These are phyloP conservation scores for Drosophila melanosoma DNA, from an alignment of 2,888 invertebrate species.

Conservation along the genomic window DNA sequence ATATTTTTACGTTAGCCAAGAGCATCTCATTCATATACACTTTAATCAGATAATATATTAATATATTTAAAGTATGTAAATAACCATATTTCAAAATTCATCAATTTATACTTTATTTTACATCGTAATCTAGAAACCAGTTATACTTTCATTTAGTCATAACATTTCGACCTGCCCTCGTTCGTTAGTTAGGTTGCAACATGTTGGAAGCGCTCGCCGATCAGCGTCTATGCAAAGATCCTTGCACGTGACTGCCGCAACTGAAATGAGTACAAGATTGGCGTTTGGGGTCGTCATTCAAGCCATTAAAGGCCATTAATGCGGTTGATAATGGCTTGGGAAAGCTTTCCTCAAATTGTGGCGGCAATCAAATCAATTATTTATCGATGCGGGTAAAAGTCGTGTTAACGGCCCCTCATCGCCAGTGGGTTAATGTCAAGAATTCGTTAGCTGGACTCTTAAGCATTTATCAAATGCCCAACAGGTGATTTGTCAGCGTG, in stretches of 20 bases:
- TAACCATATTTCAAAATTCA: not conserved
- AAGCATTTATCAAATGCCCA: slow-evolving; percentile 46
- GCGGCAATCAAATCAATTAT: slow-evolving; percentile 78
- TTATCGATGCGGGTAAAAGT: slow-evolving; percentile 66
- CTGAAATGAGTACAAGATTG: slow-evolving; percentile 12
- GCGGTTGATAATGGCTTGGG: slow-evolving; percentile 52
- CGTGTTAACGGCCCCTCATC: slow-evolving; percentile 57
- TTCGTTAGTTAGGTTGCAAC: slow-evolving; percentile 33
- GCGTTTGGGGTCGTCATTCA: slow-evolving; percentile 27
- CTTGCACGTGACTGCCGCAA: slow-evolving; percentile 43
- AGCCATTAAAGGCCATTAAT: slow-evolving; percentile 54
- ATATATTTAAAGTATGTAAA: not conserved
- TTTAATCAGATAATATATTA: not conserved
- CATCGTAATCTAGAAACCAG: not conserved
- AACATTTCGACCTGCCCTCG: slow-evolving; percentile 24
- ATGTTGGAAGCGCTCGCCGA: slow-evolving; percentile 46
- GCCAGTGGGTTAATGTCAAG: slow-evolving; percentile 51
- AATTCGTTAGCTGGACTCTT: slow-evolving; percentile 34
- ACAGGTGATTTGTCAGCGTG: slow-evolving; percentile 56
- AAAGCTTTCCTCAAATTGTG: slow-evolving; percentile 66
- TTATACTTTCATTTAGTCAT: not conserved
- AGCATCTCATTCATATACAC: not conserved
- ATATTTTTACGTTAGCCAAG: no score
- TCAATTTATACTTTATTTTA: not conserved
- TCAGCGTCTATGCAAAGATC: slow-evolving; percentile 37